A percentile compares a stretch with the other conserved stretches of the same genome.
Conservation (phyloP, 2,797 vertebrate genomes). For the Coilia nasus region DNA sequence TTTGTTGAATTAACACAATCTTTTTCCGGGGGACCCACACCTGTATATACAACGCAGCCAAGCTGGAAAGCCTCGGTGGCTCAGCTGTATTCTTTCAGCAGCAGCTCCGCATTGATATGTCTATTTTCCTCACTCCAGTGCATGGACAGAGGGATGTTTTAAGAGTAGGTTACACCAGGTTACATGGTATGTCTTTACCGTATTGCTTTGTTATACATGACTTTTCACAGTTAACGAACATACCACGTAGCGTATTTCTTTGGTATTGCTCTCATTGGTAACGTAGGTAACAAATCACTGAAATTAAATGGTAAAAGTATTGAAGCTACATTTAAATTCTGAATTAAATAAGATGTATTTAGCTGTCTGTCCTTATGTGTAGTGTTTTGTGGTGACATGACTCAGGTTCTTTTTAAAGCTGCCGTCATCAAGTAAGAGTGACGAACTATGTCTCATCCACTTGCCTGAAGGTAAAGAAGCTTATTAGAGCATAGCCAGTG, state of each 20-base stretch:
- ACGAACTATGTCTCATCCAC: slow-evolving; percentile 66
- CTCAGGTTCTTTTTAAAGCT: slow-evolving; percentile 44
- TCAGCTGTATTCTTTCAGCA: neutral
- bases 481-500: slow-evolving; percentile 61
- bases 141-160: neutral
- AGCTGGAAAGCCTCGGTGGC: neutral
- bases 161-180: neutral
- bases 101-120: neutral
- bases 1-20: too few species aligned
- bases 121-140: neutral
- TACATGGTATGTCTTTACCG: neutral
- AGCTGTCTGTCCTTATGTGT: neutral
- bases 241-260: neutral
- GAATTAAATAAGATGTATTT: neutral
- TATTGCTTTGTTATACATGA: neutral
- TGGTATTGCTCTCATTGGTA: neutral
- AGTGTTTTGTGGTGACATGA: slow-evolving; percentile 15
- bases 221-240: neutral
- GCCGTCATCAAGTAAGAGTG: slow-evolving; percentile 57
- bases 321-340: neutral
- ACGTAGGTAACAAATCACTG: slow-evolving; percentile 2
- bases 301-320: neutral
- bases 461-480: slow-evolving; percentile 61
- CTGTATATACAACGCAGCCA: slow-evolving; percentile 5
- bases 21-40: neutral